These are phyloP conservation scores for Acanthis flammea DNA, from an alignment of 2,797 vertebrate species.

Conservation along the genomic window DNA sequence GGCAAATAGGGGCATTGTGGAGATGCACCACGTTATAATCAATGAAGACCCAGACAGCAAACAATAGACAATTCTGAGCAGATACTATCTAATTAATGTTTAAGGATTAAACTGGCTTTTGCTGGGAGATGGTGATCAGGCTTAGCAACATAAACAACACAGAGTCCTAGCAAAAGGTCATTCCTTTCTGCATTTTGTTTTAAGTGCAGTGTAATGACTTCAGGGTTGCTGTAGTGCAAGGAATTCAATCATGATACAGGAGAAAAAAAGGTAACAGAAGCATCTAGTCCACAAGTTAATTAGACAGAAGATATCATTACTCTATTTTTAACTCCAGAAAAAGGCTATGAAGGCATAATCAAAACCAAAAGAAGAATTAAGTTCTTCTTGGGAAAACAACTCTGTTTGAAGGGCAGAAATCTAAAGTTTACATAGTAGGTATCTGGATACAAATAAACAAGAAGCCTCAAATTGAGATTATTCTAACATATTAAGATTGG, in stretches of 20 bases:
- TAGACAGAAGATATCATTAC: neutral
- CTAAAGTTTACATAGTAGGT: neutral
- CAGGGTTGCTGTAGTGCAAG: neutral
- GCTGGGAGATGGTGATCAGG: neutral
- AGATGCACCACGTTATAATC: neutral
- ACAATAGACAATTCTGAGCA: slow-evolving; percentile 4
- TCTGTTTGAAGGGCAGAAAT: neutral
- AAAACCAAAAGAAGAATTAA: neutral
- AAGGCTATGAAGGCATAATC: neutral
- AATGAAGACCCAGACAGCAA: neutral
- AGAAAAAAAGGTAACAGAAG: neutral
- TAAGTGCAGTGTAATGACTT: neutral
- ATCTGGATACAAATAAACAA: neutral
- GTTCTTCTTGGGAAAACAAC: neutral
- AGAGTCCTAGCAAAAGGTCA: neutral
- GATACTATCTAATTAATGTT: neutral
- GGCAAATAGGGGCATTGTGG: neutral
- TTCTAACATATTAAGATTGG: neutral
- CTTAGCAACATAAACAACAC: neutral
- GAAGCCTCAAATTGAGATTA: neutral
- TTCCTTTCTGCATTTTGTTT: neutral
- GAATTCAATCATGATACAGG: neutral
- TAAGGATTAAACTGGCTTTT: neutral
- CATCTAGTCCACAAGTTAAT: neutral
- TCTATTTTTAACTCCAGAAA: neutral